A percentile compares a stretch with the other conserved stretches of the same genome.
phyloP scores from a whole-genome alignment of 2,797 vertebrate species.

The Arnoldichthys spilopterus region DNA sequence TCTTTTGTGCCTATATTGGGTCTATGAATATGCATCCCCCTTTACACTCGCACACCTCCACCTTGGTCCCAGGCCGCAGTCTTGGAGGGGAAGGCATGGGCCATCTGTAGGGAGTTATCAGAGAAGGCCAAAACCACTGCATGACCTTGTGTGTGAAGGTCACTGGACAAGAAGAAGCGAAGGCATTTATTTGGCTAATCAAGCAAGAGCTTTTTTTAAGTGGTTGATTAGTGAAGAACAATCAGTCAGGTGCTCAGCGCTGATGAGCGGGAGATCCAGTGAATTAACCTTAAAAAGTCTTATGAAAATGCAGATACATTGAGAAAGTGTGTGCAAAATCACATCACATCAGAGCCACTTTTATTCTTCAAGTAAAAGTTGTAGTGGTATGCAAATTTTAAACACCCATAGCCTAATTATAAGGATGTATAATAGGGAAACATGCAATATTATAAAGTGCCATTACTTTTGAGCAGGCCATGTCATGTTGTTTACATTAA shows the following conservation, averaged over 20 bases:
- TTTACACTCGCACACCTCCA: background rate
- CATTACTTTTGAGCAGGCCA: too few relatives aligned
- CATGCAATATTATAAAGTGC: too few relatives aligned
- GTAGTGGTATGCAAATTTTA: too few relatives aligned
- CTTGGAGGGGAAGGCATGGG: background rate
- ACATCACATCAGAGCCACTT: too few relatives aligned
- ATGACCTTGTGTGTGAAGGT: conserved; percentile 18
- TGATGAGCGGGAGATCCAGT: background rate
- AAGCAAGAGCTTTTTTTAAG: conserved; percentile 18
- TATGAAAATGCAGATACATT: background rate
- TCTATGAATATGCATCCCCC: conserved; percentile 15
- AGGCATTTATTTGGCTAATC: conserved; percentile 16
- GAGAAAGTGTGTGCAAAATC: background rate
- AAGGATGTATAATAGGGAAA: too few relatives aligned
- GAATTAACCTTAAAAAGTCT: background rate
- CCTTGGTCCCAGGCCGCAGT: background rate
- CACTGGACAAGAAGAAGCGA: conserved; percentile 10
- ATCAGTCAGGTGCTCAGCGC: conserved; percentile 12
- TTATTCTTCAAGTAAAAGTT: too few relatives aligned
- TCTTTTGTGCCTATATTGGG: conserved; percentile 19
- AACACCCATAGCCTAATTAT: too few relatives aligned
- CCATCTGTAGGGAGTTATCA: background rate
- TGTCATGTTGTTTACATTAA: too few relatives aligned
- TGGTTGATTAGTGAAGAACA: conserved; percentile 6
- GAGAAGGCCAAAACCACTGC: background rate